Percentiles rank a stretch among this genome's conserved stretches.
These are phyloP conservation scores for Platygyra sinensis DNA, from an alignment of 64 coral and sea anemone genomes.

Conservation along the genomic window DNA sequence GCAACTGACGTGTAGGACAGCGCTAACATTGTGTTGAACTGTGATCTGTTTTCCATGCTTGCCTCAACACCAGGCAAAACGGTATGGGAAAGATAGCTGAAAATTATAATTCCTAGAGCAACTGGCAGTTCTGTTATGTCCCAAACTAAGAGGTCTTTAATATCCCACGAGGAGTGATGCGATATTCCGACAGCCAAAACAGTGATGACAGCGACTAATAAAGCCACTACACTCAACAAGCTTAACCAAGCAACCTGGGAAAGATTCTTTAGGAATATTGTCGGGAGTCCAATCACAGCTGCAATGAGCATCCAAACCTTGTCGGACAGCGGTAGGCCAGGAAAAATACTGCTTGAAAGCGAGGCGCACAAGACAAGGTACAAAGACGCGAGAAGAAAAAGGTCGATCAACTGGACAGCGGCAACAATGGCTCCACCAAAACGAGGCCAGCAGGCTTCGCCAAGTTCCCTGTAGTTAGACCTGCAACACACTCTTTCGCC, in stretches of 20 bases:
- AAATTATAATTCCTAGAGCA: conserved; percentile 30
- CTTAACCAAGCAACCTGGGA: conserved; percentile 60
- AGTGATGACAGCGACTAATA: conserved; percentile 21
- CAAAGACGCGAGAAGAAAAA: conserved; percentile 32
- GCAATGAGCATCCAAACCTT: conserved; percentile 52
- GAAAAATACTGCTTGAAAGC: conserved; percentile 25
- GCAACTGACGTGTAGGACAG: conserved; percentile 20
- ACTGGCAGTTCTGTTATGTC: neutral
- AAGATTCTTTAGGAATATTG: conserved; percentile 39
- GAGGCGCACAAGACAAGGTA: conserved; percentile 60
- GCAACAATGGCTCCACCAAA: conserved; percentile 38
- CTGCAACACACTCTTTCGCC: conserved; percentile 26
- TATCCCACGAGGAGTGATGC: conserved; percentile 2
- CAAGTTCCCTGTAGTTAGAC: conserved; percentile 27
- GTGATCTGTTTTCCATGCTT: conserved; percentile 17
- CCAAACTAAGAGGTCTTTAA: neutral
- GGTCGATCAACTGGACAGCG: conserved; percentile 37
- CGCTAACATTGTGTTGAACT: conserved; percentile 34
- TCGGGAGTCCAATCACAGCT: conserved; percentile 33
- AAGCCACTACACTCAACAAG: conserved; percentile 34
- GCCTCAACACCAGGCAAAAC: conserved; percentile 26
- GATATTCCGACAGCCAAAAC: conserved; percentile 37
- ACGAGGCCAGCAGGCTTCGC: conserved; percentile 27
- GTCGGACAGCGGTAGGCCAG: neutral
- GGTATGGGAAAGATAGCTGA: conserved; percentile 42